A percentile compares a stretch with the other conserved stretches of the same genome.
Evolutionary conservation across 2,888 invertebrate genomes (phyloP).

Genomic region (Agrochola lychnidis): DNA sequence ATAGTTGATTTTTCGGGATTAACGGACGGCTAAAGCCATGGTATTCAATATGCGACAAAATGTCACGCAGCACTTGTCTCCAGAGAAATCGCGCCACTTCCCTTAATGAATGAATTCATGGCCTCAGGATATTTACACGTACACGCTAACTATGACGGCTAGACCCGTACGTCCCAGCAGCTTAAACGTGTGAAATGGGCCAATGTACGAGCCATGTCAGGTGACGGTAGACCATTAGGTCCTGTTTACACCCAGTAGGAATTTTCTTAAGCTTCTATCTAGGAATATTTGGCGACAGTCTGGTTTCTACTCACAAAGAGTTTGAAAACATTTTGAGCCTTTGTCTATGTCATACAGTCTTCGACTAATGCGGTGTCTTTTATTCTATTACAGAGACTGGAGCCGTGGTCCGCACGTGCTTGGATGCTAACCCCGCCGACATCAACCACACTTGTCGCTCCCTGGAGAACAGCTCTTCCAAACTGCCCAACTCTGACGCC

Average conservation of each 20-base stretch:
- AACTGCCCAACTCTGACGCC: slow-evolving; percentile 58
- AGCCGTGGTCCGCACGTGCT: slow-evolving; percentile 81
- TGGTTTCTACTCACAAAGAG: neutral
- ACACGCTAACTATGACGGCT: neutral
- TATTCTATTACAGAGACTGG: slow-evolving; percentile 78
- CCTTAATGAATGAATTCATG: neutral
- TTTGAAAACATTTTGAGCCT: neutral
- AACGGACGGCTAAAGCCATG: neutral
- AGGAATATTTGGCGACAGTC: neutral
- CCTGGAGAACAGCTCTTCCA: slow-evolving; percentile 70
- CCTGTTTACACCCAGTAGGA: neutral
- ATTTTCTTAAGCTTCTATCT: neutral
- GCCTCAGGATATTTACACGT: neutral
- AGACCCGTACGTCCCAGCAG: neutral
- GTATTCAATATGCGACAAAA: neutral
- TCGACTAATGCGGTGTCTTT: neutral
- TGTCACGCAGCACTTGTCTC: neutral
- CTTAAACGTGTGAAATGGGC: neutral
- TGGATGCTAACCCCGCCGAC: slow-evolving; percentile 81
- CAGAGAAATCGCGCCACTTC: neutral
- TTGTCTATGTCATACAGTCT: neutral
- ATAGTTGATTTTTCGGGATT: neutral
- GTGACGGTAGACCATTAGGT: neutral
- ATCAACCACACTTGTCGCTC: slow-evolving; percentile 79
- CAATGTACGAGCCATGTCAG: neutral